Conservation (phyloP, 2,888 invertebrate species). For the Platycheirus albimanus region DNA sequence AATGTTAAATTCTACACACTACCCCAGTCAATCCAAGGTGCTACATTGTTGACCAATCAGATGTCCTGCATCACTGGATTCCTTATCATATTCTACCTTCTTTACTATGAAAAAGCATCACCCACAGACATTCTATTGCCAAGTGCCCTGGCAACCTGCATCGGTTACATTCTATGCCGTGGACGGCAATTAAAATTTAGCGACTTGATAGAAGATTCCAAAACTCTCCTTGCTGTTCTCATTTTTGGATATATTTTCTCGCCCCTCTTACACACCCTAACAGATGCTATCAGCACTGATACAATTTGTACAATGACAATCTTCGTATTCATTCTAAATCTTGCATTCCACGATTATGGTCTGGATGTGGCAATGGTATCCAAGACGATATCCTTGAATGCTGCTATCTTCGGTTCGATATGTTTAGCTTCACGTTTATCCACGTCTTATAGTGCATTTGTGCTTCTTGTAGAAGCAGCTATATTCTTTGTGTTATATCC, state of each 20-base stretch:
- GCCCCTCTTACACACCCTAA: constrained; percentile 95
- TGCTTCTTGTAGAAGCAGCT: constrained; percentile 94
- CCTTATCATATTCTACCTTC: constrained; percentile 87
- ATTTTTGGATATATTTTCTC: constrained; percentile 94
- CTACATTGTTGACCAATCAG: constrained; percentile 91
- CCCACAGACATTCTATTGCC: constrained; percentile 86
- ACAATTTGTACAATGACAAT: constrained; percentile 97
- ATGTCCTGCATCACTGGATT: constrained; percentile 90
- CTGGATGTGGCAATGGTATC: constrained; percentile 93
- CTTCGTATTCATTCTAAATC: constrained; percentile 92
- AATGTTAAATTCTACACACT: constrained; percentile 89
- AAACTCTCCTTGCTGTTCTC: constrained; percentile 91
- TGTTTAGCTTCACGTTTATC: constrained; percentile 96
- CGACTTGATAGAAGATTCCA: constrained; percentile 85
- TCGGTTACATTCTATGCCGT: constrained; percentile 86
- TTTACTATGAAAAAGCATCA: constrained; percentile 87
- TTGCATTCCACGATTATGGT: constrained; percentile 97
- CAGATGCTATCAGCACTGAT: constrained; percentile 98
- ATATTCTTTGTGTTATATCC: constrained; percentile 95
- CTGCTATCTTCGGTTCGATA: constrained; percentile 96
- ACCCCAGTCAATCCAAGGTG: constrained; percentile 88
- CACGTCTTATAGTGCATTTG: constrained; percentile 93
- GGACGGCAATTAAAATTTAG: constrained; percentile 77
- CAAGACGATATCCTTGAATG: constrained; percentile 95
- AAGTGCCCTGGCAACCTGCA: constrained; percentile 84